Base-by-base conservation (phyloP, 2,797 vertebrate genomes). In the Scolopax bukidnonensis region DNA sequence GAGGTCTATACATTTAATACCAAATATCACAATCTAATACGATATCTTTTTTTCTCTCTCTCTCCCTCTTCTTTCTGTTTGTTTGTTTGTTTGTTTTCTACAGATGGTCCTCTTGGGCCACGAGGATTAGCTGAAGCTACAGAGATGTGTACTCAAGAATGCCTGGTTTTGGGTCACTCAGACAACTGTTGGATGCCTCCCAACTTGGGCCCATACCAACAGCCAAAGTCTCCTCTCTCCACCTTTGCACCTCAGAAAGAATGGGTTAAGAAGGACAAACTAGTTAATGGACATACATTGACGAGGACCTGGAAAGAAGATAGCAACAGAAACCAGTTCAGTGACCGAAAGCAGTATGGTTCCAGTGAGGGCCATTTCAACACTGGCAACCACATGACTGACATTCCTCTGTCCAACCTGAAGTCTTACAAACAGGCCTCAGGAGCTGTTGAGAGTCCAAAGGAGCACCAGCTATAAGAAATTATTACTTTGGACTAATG, bases 161-260 rank as follows among this genome's bases (percentile, higher is more conserved):
- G 99, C 93, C 97, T 99, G 68, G 99, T 99, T 95, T 98, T 99
- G 94, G 99, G 99, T 96, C 99, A 99, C 95, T 99, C 99, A 70
- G 99, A 99, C 98, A 99, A 99, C 98, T 99, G 99, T 97, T 99
- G 99, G 99, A 99, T 99, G 99, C 99, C 99, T 45, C 99, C 99
- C 10, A 98, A 98, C 47, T 97, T 99, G 95, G 99, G 98, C 90
- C 97, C 99, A 18, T 99, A 99, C 96, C 99, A 99, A 93, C 99
- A 99, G 94, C 99, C 99, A 60, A 99, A 99, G 93, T 99, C 99
- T 43, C 99, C 99, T 30, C 98, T 99, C 84, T 98, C 99, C 68
- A 98, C 98, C 93, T 99, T 99, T 98, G 98, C 98, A 84, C 97
- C 98, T 97, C 99, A 99, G 97, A 99, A 99, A 97, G 99, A 99